Conservation (phyloP, 2,888 invertebrate species). For the Chrysolina haemoptera region DNA sequence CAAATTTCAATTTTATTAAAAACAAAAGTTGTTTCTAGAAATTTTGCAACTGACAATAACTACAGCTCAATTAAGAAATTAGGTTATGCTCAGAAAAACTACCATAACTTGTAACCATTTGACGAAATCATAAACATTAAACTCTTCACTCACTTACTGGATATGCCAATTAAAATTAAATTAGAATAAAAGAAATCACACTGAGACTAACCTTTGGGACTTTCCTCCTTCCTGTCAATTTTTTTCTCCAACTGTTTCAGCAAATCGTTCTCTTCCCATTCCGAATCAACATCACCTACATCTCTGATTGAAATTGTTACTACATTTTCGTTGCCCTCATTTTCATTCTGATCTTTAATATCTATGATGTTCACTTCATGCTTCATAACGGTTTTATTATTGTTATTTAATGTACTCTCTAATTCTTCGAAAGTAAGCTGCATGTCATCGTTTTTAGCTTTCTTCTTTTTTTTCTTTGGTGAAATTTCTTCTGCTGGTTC, state of each 20-base stretch:
- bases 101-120: too few relatives aligned
- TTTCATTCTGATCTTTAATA: conserved; percentile 35
- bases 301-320: conserved; percentile 43
- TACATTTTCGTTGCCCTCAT: conserved; percentile 43
- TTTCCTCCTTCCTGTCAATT: conserved; percentile 42
- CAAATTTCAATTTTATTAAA: too few relatives aligned
- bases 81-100: too few relatives aligned
- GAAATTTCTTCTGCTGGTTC: neutral
- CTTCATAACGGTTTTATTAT: conserved; percentile 29
- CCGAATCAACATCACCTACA: conserved; percentile 44
- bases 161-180: too few relatives aligned
- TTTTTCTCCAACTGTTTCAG: conserved; percentile 48
- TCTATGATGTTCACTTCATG: conserved; percentile 44
- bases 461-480: conserved; percentile 24
- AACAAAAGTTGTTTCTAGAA: too few relatives aligned
- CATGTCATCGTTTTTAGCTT: neutral
- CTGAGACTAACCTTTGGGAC: conserved; percentile 18
- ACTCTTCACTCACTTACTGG: too few relatives aligned
- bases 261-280: conserved; percentile 50
- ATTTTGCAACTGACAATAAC: too few relatives aligned
- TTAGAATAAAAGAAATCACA: too few relatives aligned
- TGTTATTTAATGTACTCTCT: conserved; percentile 22
- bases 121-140: too few relatives aligned
- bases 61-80: too few relatives aligned
- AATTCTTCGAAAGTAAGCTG: conserved; percentile 16